phyloP scores from a whole-genome alignment of 2,113 vertebrate genomes.

The Coptodon bakossiorum region DNA sequence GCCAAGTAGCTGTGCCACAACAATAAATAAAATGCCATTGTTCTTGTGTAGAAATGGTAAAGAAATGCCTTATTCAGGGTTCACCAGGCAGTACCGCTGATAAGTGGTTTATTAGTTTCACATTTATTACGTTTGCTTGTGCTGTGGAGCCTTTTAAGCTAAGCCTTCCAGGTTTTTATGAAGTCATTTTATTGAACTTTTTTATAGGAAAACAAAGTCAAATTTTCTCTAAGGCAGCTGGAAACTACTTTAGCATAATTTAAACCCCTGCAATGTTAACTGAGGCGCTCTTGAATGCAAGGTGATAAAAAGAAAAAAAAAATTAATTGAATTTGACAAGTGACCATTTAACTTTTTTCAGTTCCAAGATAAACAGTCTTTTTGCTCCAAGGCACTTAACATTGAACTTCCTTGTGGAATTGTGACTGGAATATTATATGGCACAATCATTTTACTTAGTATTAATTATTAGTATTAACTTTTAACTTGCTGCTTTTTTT shows the following conservation, averaged over 20 bases:
- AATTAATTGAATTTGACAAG: background rate
- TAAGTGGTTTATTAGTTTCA: conserved; percentile 9
- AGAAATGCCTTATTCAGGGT: background rate
- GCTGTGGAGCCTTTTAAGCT: background rate
- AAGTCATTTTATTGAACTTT: background rate
- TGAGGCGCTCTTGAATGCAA: background rate
- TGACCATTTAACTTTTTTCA: background rate
- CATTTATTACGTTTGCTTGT: background rate
- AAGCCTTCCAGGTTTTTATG: background rate
- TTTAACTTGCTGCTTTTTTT: background rate
- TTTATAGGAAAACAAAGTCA: conserved; percentile 3
- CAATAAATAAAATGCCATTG: background rate
- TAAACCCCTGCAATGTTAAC: background rate
- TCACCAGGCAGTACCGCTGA: background rate
- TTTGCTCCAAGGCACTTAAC: background rate
- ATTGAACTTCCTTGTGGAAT: background rate
- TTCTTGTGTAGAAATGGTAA: background rate
- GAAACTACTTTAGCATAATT: background rate
- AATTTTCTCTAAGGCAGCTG: background rate
- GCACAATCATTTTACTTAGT: background rate
- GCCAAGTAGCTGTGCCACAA: background rate
- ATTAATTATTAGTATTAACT: background rate
- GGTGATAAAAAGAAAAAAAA: background rate
- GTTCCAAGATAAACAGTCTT: background rate
- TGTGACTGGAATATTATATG: background rate